Evolutionary conservation across 2,113 vertebrate genomes (phyloP).

Genomic region (Cephalopholis sonnerati): DNA sequence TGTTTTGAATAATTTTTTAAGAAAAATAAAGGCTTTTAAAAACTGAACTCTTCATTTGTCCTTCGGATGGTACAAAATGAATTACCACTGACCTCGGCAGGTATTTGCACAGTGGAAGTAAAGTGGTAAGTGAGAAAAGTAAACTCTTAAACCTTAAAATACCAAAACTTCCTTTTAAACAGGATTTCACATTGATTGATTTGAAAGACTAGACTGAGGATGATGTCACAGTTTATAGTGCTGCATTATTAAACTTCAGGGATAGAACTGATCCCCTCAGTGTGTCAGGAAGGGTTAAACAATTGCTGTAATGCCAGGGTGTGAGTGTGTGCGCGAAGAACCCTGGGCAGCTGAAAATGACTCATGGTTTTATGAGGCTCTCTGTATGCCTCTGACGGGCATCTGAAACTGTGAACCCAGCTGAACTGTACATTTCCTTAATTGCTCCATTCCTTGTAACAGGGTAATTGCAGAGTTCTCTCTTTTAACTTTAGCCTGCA

Average conservation of each 20-base stretch:
- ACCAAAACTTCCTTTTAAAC: slow-evolving; percentile 4
- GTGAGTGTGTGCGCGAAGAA: not conserved
- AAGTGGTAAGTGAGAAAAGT: slow-evolving; percentile 48
- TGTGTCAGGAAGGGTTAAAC: slow-evolving; percentile 28
- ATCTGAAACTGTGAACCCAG: slow-evolving; percentile 75
- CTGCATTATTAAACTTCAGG: slow-evolving; percentile 6
- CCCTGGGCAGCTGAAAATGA: slow-evolving; percentile 70
- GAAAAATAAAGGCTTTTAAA: slow-evolving; percentile 15
- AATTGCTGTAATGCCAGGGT: slow-evolving; percentile 16
- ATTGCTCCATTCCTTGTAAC: slow-evolving; percentile 77
- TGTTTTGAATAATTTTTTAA: slow-evolving; percentile 15
- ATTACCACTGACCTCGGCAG: slow-evolving; percentile 31
- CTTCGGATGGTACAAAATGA: slow-evolving; percentile 43
- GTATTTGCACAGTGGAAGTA: slow-evolving; percentile 19
- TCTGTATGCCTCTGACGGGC: slow-evolving; percentile 40
- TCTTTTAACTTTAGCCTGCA: slow-evolving; percentile 47
- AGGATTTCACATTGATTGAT: not conserved
- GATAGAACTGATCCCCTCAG: not conserved
- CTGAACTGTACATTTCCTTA: slow-evolving; percentile 83
- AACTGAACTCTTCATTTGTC: slow-evolving; percentile 28
- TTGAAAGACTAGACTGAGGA: not conserved
- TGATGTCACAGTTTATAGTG: slow-evolving; percentile 11
- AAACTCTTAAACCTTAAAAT: slow-evolving; percentile 33
- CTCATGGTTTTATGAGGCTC: slow-evolving; percentile 79
- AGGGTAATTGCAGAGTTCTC: slow-evolving; percentile 72